phyloP scores from a whole-genome alignment of 2,797 vertebrate genomes.

The Danio kyathit region DNA sequence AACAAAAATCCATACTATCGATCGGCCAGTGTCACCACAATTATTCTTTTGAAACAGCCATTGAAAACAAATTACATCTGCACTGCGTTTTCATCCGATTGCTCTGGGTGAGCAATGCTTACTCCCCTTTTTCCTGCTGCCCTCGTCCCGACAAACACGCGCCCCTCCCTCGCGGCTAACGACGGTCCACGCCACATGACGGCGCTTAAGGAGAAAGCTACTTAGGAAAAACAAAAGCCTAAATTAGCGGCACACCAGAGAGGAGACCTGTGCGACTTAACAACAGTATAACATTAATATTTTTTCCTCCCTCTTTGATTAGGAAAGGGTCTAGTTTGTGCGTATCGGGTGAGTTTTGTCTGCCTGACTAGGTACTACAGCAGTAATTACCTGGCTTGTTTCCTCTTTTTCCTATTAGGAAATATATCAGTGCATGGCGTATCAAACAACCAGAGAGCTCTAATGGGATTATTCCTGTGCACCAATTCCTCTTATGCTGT shows the following conservation, averaged over 20 bases:
- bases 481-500: conserved; percentile 47
- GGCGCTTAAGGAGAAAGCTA: conserved; percentile 53
- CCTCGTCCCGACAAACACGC: conserved; percentile 68
- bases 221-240: conserved; percentile 66
- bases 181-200: conserved; percentile 68
- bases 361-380: conserved; percentile 52
- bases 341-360: conserved; percentile 39
- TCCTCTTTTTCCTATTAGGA: conserved; percentile 64
- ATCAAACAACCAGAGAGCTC: conserved; percentile 61
- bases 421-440: conserved; percentile 60
- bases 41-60: conserved; percentile 99
- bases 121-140: conserved; percentile 70
- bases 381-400: conserved; percentile 68
- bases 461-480: conserved; percentile 64
- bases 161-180: conserved; percentile 81
- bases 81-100: conserved; percentile 99
- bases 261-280: conserved; percentile 35
- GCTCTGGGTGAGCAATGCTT: conserved; percentile 96
- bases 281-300: conserved; percentile 38
- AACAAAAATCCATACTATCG: conserved; percentile 99
- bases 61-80: conserved; percentile 99
- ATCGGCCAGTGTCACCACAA: conserved; percentile 99
- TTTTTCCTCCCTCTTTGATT: background rate
- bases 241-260: conserved; percentile 62
- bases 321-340: conserved; percentile 33